Percentiles rank a stretch among this genome's conserved stretches.
phyloP scores from a whole-genome alignment of 1,140 invertebrate species.

The Drosophila fuyamai region DNA sequence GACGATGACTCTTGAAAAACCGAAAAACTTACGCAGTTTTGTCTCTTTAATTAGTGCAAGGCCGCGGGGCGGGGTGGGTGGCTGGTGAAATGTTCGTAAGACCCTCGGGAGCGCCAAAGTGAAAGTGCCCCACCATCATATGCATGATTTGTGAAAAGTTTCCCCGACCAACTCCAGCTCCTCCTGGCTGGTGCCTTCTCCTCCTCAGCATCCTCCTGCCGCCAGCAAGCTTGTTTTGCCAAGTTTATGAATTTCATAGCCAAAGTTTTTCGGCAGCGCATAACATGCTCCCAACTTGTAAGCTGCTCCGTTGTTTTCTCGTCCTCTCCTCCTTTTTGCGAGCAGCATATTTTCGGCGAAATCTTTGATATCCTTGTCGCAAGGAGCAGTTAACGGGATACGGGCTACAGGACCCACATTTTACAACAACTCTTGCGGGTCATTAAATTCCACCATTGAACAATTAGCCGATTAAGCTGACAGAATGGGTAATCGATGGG shows the following conservation, averaged over 20 bases:
- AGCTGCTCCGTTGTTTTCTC: slow-evolving; percentile 59
- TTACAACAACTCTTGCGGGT: neutral
- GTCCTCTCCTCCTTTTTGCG: slow-evolving; percentile 4
- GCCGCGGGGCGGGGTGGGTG: slow-evolving; percentile 4
- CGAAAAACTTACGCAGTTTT: slow-evolving; percentile 40
- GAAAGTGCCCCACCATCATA: slow-evolving; percentile 71
- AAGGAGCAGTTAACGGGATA: slow-evolving; percentile 36
- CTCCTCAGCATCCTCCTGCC: slow-evolving; percentile 3
- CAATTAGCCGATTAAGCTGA: slow-evolving; percentile 41
- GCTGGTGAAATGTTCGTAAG: slow-evolving; percentile 3
- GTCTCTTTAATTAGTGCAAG: slow-evolving; percentile 49
- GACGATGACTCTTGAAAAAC: slow-evolving; percentile 40
- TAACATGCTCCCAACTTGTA: slow-evolving; percentile 68
- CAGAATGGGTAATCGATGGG: neutral
- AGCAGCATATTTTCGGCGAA: slow-evolving; percentile 42
- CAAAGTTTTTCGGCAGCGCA: slow-evolving; percentile 71
- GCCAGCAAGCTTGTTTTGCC: slow-evolving; percentile 64
- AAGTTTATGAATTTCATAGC: slow-evolving; percentile 82
- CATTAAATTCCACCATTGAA: neutral
- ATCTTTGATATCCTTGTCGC: slow-evolving; percentile 58
- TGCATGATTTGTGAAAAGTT: slow-evolving; percentile 82
- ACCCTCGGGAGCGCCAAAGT: slow-evolving; percentile 36
- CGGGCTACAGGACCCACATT: slow-evolving; percentile 4
- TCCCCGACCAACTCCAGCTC: slow-evolving; percentile 42
- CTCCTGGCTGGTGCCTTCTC: slow-evolving; percentile 5